phyloP scores from a whole-genome alignment of 2,113 vertebrate genomes.

The Poeciliopsis prolifica region DNA sequence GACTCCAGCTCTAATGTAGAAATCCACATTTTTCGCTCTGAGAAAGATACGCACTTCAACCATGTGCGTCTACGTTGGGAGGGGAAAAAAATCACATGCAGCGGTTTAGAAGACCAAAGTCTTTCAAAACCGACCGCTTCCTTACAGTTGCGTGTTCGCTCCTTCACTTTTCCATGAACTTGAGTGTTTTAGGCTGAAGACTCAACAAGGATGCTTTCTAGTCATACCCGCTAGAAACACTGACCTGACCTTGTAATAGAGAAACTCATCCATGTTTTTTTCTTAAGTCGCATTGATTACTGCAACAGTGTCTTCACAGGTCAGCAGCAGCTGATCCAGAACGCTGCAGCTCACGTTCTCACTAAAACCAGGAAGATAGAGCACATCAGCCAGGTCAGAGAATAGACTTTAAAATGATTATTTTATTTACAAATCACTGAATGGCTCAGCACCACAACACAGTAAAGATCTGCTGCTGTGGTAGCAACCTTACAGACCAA shows the following conservation, averaged over 20 bases:
- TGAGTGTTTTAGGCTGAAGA: slow-evolving; percentile 11
- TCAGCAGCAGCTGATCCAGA: too few species aligned
- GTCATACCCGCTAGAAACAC: slow-evolving; percentile 2
- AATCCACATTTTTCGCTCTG: slow-evolving; percentile 8
- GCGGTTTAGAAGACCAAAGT: not conserved
- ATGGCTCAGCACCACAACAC: too few species aligned
- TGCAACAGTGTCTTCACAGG: too few species aligned
- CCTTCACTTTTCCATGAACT: not conserved
- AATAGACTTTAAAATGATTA: too few species aligned
- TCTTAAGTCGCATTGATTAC: too few species aligned
- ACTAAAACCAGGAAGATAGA: too few species aligned
- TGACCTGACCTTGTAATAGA: slow-evolving; percentile 7
- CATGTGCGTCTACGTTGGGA: slow-evolving; percentile 66
- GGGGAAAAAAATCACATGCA: not conserved
- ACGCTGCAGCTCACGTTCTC: too few species aligned
- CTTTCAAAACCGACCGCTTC: slow-evolving; percentile 15
- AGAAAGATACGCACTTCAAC: slow-evolving; percentile 64
- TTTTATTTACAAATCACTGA: too few species aligned
- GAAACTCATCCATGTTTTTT: too few species aligned
- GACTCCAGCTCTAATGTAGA: slow-evolving; percentile 48
- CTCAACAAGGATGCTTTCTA: slow-evolving; percentile 1
- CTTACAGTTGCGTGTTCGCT: not conserved
- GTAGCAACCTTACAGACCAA: too few species aligned
- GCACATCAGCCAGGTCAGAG: too few species aligned
- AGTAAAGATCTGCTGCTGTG: too few species aligned